phyloP scores from a whole-genome alignment of 2,888 invertebrate species.

The Tanytarsus gracilentus region DNA sequence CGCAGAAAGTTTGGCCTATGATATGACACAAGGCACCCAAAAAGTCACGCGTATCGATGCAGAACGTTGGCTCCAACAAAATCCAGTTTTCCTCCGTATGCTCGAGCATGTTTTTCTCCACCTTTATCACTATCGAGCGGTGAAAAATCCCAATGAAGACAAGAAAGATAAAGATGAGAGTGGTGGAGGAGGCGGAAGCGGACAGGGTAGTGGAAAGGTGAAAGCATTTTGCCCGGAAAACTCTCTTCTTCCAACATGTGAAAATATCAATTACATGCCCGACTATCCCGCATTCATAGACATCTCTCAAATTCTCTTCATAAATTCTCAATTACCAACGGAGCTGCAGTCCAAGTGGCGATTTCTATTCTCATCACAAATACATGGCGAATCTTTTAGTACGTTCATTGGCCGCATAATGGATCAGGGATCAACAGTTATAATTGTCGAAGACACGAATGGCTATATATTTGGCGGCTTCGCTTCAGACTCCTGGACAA shows the following conservation, averaged over 20 bases:
- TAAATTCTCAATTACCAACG: slow-evolving; percentile 69
- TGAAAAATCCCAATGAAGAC: slow-evolving; percentile 31
- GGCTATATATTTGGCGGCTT: slow-evolving; percentile 86
- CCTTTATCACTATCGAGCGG: slow-evolving; percentile 43
- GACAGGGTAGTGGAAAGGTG: slow-evolving; percentile 30
- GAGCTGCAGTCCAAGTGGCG: slow-evolving; percentile 73
- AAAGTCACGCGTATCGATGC: slow-evolving; percentile 36
- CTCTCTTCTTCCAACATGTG: slow-evolving; percentile 25
- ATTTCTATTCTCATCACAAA: slow-evolving; percentile 75
- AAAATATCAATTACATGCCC: slow-evolving; percentile 54
- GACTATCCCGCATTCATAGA: slow-evolving; percentile 68
- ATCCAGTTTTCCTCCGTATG: slow-evolving; percentile 46
- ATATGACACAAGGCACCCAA: slow-evolving; percentile 36
- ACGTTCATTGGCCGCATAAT: slow-evolving; percentile 65
- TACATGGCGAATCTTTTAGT: slow-evolving; percentile 85
- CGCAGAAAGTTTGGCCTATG: slow-evolving; percentile 49
- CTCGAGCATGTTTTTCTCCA: slow-evolving; percentile 48
- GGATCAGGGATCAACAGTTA: slow-evolving; percentile 71
- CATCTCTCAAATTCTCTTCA: slow-evolving; percentile 66
- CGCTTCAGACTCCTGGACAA: slow-evolving; percentile 67
- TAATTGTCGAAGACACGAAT: slow-evolving; percentile 72
- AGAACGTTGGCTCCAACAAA: slow-evolving; percentile 44
- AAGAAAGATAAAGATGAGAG: slow-evolving; percentile 21
- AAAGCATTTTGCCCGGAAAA: slow-evolving; percentile 26
- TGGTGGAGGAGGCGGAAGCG: slow-evolving; percentile 30